Conservation (phyloP, 2,113 vertebrate genomes). For the Illadopsis cleaveri region DNA sequence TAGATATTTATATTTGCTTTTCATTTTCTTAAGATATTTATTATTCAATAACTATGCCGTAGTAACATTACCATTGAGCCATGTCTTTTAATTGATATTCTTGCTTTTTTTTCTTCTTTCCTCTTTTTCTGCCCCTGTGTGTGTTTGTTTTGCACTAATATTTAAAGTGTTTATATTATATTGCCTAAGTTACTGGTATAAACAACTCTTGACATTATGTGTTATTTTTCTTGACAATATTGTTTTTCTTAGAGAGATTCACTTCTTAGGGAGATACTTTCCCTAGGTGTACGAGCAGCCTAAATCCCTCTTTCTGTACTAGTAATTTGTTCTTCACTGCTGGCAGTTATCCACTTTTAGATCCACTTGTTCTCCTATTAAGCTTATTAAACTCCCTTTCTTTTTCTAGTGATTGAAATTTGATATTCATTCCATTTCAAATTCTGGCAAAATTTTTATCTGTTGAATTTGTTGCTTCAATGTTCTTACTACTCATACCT, state of each 20-base stretch:
- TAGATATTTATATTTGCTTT: background rate
- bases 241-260: background rate
- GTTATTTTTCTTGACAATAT: background rate
- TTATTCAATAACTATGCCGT: background rate
- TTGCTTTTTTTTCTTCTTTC: accelerated
- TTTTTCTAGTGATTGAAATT: background rate
- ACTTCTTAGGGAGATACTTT: background rate
- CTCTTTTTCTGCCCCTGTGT: accelerated
- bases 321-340: background rate
- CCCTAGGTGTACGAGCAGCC: too few species aligned
- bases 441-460: background rate
- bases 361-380: background rate
- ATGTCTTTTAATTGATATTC: background rate
- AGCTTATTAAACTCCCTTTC: background rate
- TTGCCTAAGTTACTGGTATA: background rate
- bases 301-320: background rate
- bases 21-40: background rate
- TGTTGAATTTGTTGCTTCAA: background rate
- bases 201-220: background rate
- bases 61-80: background rate
- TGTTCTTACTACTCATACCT: background rate
- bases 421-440: background rate
- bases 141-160: background rate
- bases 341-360: background rate
- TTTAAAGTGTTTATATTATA: background rate